Evolutionary conservation across 2,113 vertebrate genomes (phyloP), one percentile per base, ranked within the genome.

Genomic region (Vidua macroura): DNA sequence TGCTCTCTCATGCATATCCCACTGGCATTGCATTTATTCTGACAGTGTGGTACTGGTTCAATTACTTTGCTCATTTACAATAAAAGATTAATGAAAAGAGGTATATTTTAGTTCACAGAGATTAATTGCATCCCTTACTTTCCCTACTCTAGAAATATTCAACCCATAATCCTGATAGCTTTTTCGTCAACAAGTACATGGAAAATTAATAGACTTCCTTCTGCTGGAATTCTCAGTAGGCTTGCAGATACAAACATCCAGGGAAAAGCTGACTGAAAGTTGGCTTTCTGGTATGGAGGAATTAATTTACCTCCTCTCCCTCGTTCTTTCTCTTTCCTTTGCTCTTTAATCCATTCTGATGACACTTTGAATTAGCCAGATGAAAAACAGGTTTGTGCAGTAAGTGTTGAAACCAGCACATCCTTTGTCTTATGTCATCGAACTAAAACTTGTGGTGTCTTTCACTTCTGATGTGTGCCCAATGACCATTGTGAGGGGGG

Each of bases 61-160:
- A 97, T 98, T 98, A 98, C 98, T 98, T 97, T 97, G 97, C 97
- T 98, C 98, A 98, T 98, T 98, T 98, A 98, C 97, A 98, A 98
- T 98, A 97, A 98, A 98, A 99, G 98, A 99, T 99, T 98, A 99
- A 99, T 99, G 98, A 98, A 98, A 98, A 98, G 97, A 98, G 97
- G 98, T 98, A 98, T 98, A 98, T 98, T 99, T 99, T 98, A 98
- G 98, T 98, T 98, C 98, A 98, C 97, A 95, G 97, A 98, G 98
- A 99, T 99, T 98, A 99, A 99, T 98, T 98, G 98, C 97, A 97
- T 98, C 98, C 98, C 97, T 98, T 98, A 97, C 92, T 98, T 98
- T 97, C 96, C 94, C 92, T 96, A 97, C 96, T 98, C 97, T 98
- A 97, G 97, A 98, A 98, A 98, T 98, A 98, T 98, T 98, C 98